Conservation (phyloP, 2,888 invertebrate species). For the Perizoma flavofasciatum region DNA sequence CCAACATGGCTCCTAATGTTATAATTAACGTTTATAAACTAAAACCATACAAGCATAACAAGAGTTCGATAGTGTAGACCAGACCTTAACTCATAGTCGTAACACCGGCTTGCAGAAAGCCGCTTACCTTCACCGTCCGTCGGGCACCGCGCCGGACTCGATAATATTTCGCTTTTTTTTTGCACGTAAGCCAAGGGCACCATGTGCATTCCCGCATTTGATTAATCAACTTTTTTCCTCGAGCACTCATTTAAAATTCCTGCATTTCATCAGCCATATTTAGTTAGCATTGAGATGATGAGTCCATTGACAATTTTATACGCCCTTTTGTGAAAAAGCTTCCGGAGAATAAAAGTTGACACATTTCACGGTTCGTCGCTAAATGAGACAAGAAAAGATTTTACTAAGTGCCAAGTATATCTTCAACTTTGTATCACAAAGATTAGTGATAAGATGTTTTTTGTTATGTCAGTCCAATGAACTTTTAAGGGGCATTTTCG, state of each 20-base stretch:
- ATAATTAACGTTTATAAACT: too few relatives aligned
- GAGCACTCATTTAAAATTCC: slow-evolving; percentile 6
- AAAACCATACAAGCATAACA: not conserved
- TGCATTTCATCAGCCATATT: not conserved
- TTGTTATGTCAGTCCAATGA: not conserved
- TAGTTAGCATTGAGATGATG: slow-evolving; percentile 2
- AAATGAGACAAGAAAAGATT: slow-evolving; percentile 13
- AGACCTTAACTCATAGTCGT: slow-evolving; percentile 37
- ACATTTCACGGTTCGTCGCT: slow-evolving; percentile 14
- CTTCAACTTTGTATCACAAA: slow-evolving; percentile 5
- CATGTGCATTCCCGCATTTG: slow-evolving; percentile 38
- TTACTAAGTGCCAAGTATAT: slow-evolving; percentile 8
- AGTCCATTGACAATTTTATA: slow-evolving; percentile 9
- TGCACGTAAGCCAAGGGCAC: slow-evolving; percentile 61
- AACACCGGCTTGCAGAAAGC: slow-evolving; percentile 64
- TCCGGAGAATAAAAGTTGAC: slow-evolving; percentile 12
- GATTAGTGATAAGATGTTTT: not conserved
- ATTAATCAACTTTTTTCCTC: slow-evolving; percentile 25
- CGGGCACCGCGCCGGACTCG: slow-evolving; percentile 54
- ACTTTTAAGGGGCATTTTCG: not conserved
- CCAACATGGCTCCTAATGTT: too few relatives aligned
- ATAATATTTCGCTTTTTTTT: slow-evolving; percentile 57
- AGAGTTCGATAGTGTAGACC: slow-evolving; percentile 39
- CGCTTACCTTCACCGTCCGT: slow-evolving; percentile 70
- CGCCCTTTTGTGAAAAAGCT: slow-evolving; percentile 9